Evolutionary conservation across 2,113 vertebrate species (phyloP).

Genomic region (Candoia aspera): DNA sequence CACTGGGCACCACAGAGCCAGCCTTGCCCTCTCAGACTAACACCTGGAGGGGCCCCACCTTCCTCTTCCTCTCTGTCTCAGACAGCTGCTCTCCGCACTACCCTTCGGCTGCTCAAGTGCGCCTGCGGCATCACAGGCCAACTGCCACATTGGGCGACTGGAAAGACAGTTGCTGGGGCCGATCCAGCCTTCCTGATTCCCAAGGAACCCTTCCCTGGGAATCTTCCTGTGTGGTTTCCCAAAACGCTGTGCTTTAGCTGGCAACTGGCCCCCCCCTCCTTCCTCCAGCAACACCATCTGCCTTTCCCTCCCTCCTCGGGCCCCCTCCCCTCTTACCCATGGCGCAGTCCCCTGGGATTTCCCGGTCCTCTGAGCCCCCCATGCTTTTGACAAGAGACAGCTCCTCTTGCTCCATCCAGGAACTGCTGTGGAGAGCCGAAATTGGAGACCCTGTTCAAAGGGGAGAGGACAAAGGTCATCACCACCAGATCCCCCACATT

Average conservation of each 20-base stretch:
- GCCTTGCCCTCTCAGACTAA: neutral
- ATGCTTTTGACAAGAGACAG: constrained; percentile 66
- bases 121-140: neutral
- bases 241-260: no score
- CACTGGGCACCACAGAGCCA: neutral
- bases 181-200: neutral
- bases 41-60: neutral
- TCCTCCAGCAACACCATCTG: neutral
- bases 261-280: neutral
- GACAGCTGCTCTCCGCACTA: no score
- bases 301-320: no score
- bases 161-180: neutral
- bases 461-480: neutral
- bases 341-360: constrained; percentile 58
- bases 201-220: neutral
- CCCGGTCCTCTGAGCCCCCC: constrained; percentile 70
- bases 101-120: no score
- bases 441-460: constrained; percentile 64
- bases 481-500: neutral
- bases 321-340: constrained; percentile 52
- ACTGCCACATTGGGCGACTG: neutral
- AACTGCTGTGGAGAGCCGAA: constrained; percentile 70
- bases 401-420: constrained; percentile 73
- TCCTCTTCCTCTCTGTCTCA: neutral
- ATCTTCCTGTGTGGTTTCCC: neutral